Conservation (phyloP, 2,888 invertebrate genomes). For the Scaptomyza caliginosa region DNA sequence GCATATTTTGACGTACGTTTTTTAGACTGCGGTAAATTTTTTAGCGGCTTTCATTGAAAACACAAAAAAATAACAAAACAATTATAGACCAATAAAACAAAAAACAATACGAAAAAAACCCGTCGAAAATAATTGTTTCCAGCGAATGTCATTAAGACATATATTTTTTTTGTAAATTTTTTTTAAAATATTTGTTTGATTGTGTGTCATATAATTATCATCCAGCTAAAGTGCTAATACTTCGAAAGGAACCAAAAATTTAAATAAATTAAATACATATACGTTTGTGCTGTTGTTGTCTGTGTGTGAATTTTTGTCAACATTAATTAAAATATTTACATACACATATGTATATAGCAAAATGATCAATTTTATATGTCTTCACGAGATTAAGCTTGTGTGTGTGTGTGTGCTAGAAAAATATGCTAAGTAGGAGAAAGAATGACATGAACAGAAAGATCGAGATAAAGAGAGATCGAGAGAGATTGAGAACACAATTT, state of each 20-base stretch:
- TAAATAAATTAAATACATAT: slow-evolving; percentile 8
- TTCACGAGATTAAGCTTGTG: slow-evolving; percentile 2
- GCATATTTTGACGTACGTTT: slow-evolving; percentile 70
- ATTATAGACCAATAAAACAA: slow-evolving; percentile 11
- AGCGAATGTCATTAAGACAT: slow-evolving; percentile 4
- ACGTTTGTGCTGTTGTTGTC: slow-evolving; percentile 23
- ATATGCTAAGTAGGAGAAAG: not conserved
- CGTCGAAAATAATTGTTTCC: not conserved
- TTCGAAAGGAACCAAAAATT: slow-evolving; percentile 14
- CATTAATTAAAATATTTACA: slow-evolving; percentile 30
- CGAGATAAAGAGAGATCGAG: not conserved
- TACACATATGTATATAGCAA: slow-evolving; percentile 21
- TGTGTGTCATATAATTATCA: slow-evolving; percentile 63
- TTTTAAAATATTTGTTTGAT: slow-evolving; percentile 38
- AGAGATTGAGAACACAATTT: not conserved
- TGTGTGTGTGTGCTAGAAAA: slow-evolving; percentile 6
- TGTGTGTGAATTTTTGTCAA: slow-evolving; percentile 1
- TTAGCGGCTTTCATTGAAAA: slow-evolving; percentile 36
- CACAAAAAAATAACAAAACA: slow-evolving; percentile 11
- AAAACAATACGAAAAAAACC: slow-evolving; percentile 8
- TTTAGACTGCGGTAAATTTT: slow-evolving; percentile 32
- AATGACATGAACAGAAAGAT: not conserved
- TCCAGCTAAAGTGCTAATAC: slow-evolving; percentile 47
- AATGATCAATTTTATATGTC: slow-evolving; percentile 2
- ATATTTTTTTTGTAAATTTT: slow-evolving; percentile 19